phyloP scores from a whole-genome alignment of 2,888 invertebrate genomes.

The Calameuta filiformis region DNA sequence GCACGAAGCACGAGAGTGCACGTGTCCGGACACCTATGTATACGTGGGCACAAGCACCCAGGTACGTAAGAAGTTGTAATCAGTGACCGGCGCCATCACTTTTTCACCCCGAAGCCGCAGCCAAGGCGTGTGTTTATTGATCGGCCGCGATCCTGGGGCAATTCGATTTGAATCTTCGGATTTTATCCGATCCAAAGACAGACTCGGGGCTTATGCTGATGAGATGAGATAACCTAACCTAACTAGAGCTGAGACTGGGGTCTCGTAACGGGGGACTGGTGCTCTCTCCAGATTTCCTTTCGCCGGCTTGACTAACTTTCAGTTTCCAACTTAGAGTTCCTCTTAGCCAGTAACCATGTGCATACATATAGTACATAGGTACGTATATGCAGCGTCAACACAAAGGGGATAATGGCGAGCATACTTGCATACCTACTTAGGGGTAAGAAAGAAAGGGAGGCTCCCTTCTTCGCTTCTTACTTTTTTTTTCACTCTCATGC shows the following conservation, averaged over 20 bases:
- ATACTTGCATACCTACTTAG: not conserved
- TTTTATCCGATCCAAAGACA: conserved; percentile 16
- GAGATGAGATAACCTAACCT: conserved; percentile 56
- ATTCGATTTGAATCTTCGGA: conserved; percentile 27
- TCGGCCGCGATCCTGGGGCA: conserved; percentile 25
- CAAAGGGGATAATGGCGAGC: conserved; percentile 2
- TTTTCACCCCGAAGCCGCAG: conserved; percentile 27
- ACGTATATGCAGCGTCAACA: too few species aligned
- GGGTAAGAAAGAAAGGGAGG: not conserved
- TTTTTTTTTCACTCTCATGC: conserved; percentile 24
- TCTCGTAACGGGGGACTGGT: too few species aligned
- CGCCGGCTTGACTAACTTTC: too few species aligned
- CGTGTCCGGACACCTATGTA: too few species aligned
- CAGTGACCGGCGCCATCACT: conserved; percentile 45
- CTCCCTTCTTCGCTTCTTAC: not conserved
- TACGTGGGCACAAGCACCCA: too few species aligned
- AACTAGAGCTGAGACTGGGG: conserved; percentile 29
- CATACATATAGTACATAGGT: too few species aligned
- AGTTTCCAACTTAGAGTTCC: too few species aligned
- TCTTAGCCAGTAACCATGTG: too few species aligned
- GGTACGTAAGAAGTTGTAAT: conserved; percentile 34
- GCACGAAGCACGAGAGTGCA: too few species aligned
- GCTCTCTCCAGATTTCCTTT: too few species aligned
- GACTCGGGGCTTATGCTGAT: conserved; percentile 46
- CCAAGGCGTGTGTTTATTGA: conserved; percentile 29